Evolutionary conservation across 1,140 invertebrate species (phyloP).

Genomic region (Chironomus tepperi): DNA sequence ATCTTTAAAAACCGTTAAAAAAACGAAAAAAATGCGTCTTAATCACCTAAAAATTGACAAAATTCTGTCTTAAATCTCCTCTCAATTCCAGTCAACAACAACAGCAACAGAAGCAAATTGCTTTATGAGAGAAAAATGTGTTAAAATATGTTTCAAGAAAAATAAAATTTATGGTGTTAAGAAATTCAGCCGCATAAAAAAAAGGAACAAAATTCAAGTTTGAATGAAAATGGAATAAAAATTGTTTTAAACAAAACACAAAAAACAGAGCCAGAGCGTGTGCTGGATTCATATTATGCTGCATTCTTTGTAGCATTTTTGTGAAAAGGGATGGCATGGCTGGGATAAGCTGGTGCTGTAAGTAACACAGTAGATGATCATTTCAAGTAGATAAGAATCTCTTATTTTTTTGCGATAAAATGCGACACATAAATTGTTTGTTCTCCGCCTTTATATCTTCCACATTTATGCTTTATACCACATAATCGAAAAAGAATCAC

Average conservation of each 20-base stretch:
- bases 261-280: not conserved
- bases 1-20: too few species aligned
- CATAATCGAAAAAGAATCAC: too few species aligned
- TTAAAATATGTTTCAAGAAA: constrained; percentile 18
- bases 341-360: too few species aligned
- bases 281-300: not conserved
- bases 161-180: constrained; percentile 24
- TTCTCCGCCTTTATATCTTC: not conserved
- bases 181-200: not conserved
- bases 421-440: constrained; percentile 18
- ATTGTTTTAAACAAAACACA: not conserved
- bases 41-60: too few species aligned
- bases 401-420: not conserved
- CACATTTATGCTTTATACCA: not conserved
- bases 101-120: not conserved
- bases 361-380: not conserved
- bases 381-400: constrained; percentile 7
- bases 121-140: constrained; percentile 19
- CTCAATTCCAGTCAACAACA: not conserved
- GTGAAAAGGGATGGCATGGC: too few species aligned
- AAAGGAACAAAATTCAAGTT: not conserved
- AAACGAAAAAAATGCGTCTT: too few species aligned
- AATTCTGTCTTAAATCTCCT: too few species aligned
- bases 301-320: too few species aligned
- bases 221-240: not conserved